Conservation (phyloP, 2,888 invertebrate genomes). For the Tryphoninae sp. region DNA sequence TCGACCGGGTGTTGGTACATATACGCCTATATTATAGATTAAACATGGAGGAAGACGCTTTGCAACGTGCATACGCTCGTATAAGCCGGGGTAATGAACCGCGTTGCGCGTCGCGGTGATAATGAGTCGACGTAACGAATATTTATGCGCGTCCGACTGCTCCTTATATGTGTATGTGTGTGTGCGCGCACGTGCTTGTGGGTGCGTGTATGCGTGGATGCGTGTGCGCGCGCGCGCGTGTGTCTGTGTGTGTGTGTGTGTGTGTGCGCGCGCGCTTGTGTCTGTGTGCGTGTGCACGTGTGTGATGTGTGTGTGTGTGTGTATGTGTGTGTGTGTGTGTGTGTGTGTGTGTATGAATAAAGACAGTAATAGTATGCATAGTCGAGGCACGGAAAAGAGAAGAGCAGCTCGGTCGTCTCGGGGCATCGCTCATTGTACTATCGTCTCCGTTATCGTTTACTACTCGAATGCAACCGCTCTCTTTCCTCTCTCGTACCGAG, state of each 20-base stretch:
- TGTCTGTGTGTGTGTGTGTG: constrained; percentile 9
- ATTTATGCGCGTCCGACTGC: constrained; percentile 61
- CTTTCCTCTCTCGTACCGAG: constrained; percentile 48
- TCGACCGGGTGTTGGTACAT: neutral
- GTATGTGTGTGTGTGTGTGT: constrained; percentile 2
- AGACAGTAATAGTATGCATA: constrained; percentile 9
- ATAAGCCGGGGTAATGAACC: constrained; percentile 64
- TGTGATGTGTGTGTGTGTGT: neutral
- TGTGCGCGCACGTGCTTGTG: neutral
- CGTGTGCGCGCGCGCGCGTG: too few relatives aligned
- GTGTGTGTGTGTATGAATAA: neutral
- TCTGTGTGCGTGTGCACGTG: neutral
- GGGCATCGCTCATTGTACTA: constrained; percentile 65
- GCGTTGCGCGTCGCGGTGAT: constrained; percentile 59
- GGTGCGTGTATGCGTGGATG: neutral
- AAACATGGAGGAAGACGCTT: neutral
- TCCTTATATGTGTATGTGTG: neutral
- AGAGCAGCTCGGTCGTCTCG: constrained; percentile 54
- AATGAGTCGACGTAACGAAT: constrained; percentile 67
- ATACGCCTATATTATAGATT: neutral
- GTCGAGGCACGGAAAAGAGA: constrained; percentile 49
- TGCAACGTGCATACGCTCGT: constrained; percentile 9
- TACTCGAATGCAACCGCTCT: constrained; percentile 54
- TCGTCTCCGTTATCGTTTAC: constrained; percentile 66
- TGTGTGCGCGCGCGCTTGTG: neutral